Conservation (phyloP, 1,140 invertebrate genomes). For the Steinernema feltiae region DNA sequence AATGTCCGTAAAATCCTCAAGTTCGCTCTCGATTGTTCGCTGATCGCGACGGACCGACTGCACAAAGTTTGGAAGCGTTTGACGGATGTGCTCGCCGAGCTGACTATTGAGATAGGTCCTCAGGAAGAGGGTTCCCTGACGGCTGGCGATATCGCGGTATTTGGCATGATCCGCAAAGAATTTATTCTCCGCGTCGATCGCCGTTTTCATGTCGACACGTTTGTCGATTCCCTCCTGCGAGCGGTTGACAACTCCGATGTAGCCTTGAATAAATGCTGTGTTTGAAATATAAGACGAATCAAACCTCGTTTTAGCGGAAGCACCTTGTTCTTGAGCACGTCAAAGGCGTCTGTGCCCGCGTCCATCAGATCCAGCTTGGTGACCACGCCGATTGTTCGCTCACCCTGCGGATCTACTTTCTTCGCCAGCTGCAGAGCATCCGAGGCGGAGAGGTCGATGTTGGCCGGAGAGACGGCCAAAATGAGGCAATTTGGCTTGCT, state of each 20-base stretch:
- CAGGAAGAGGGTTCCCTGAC: neutral
- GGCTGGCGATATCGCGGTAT: neutral
- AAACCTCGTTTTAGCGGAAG: too few relatives aligned
- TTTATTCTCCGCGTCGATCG: neutral
- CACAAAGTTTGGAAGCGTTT: neutral
- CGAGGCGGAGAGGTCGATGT: conserved; percentile 29
- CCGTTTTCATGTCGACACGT: neutral
- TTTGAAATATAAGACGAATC: too few relatives aligned
- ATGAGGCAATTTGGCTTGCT: conserved; percentile 23
- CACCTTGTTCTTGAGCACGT: conserved; percentile 16
- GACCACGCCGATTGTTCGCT: conserved; percentile 26
- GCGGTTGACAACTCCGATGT: conserved; percentile 1
- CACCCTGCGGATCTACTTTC: conserved; percentile 28
- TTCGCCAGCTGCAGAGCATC: conserved; percentile 31
- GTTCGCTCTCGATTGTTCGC: neutral
- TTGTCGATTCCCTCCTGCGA: neutral
- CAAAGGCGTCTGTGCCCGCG: neutral
- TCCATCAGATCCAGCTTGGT: conserved; percentile 8
- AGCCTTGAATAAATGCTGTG: neutral
- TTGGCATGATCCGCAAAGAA: conserved; percentile 11
- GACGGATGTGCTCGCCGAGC: neutral
- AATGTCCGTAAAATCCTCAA: neutral
- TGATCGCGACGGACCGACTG: neutral
- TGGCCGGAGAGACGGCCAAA: conserved; percentile 27
- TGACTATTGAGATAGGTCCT: neutral